Evolutionary conservation across 2,888 invertebrate species (phyloP).

Genomic region (Pammene fasciana): DNA sequence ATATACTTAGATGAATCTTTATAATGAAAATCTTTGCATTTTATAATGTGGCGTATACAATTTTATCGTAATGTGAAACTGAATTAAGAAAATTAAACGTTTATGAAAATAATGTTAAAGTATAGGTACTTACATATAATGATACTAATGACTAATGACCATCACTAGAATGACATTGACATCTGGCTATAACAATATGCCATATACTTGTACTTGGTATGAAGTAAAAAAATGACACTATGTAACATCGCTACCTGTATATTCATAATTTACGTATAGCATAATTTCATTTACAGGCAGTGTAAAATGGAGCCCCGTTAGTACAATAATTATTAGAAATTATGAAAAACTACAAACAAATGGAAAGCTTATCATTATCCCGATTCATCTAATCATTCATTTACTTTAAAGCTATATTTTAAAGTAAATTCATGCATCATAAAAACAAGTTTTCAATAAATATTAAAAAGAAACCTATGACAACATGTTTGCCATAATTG

Average conservation of each 20-base stretch:
- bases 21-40: constrained; percentile 28
- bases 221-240: no score
- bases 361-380: constrained; percentile 45
- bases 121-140: not conserved
- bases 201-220: not conserved
- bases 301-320: no score
- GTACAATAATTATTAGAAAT: not conserved
- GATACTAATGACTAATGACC: no score
- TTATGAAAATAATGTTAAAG: not conserved
- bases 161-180: no score
- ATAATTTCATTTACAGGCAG: no score
- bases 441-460: constrained; percentile 66
- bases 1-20: constrained; percentile 13
- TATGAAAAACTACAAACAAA: constrained; percentile 45
- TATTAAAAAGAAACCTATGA: constrained; percentile 64
- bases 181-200: not conserved
- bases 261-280: no score
- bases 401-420: constrained; percentile 60
- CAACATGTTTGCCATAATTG: constrained; percentile 57
- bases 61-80: no score
- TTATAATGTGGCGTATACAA: constrained; percentile 6
- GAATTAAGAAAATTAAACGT: no score
- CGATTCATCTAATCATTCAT: constrained; percentile 50
- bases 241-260: no score
- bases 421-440: constrained; percentile 67